These are phyloP conservation scores for Thyatira batis DNA, from an alignment of 2,888 invertebrate genomes.

Conservation along the genomic window DNA sequence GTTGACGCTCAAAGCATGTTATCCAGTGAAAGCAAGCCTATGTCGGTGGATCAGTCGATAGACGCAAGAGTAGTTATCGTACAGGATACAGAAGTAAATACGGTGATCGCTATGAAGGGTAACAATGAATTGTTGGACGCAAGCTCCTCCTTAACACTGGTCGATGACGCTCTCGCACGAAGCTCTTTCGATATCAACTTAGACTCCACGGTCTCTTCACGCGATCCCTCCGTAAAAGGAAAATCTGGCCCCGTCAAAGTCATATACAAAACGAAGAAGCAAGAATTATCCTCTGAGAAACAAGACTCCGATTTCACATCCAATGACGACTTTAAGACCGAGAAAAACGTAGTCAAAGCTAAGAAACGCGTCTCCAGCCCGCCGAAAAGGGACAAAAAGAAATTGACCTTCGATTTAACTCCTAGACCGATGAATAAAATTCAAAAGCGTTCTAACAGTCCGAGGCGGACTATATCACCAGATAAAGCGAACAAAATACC, in stretches of 20 bases:
- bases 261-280: constrained; percentile 35
- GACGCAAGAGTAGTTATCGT: constrained; percentile 27
- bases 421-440: constrained; percentile 62
- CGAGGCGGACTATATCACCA: constrained; percentile 9
- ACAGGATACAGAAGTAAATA: constrained; percentile 55
- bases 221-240: neutral
- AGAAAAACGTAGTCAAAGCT: constrained; percentile 20
- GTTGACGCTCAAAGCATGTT: constrained; percentile 18
- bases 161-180: constrained; percentile 48
- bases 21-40: constrained; percentile 30
- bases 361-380: constrained; percentile 59
- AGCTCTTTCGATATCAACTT: constrained; percentile 24
- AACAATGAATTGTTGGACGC: constrained; percentile 55
- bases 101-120: constrained; percentile 61
- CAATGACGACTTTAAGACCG: constrained; percentile 24
- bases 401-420: constrained; percentile 41
- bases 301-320: constrained; percentile 35
- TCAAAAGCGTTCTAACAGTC: constrained; percentile 49
- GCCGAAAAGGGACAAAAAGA: constrained; percentile 21
- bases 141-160: constrained; percentile 61
- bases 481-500: constrained; percentile 4
- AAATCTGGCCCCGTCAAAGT: constrained; percentile 29
- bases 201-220: constrained; percentile 7
- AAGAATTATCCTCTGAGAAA: constrained; percentile 11
- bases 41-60: constrained; percentile 39